A percentile compares a stretch with the other conserved stretches of the same genome.
These are phyloP conservation scores for Labroides dimidiatus DNA, from an alignment of 2,797 vertebrate genomes.

Conservation along the genomic window DNA sequence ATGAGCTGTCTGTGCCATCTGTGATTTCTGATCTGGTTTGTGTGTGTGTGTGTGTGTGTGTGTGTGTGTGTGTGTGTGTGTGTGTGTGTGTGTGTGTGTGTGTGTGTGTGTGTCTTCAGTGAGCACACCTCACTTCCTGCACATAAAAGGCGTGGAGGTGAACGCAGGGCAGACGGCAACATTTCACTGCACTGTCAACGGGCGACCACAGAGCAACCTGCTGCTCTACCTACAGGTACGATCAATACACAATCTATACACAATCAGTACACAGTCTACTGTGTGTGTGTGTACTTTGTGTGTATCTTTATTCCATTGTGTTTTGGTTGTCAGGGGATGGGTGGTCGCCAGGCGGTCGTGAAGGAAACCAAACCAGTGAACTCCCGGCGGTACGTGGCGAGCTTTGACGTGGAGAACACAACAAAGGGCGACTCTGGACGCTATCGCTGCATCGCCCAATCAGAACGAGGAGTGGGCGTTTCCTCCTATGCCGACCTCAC, in stretches of 20 bases:
- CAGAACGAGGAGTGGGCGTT: conserved; percentile 90
- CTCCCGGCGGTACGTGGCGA: conserved; percentile 87
- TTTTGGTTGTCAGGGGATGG: conserved; percentile 69
- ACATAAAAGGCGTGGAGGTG: conserved; percentile 95
- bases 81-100: conserved; percentile 10
- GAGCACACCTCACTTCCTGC: conserved; percentile 93
- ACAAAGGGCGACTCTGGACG: conserved; percentile 91
- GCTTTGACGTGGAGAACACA: conserved; percentile 93
- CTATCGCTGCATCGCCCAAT: conserved; percentile 94
- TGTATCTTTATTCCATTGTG: background rate
- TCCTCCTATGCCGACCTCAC: conserved; percentile 94
- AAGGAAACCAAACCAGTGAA: conserved; percentile 89
- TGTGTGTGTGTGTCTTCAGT: conserved; percentile 74
- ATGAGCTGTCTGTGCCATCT: background rate
- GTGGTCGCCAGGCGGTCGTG: conserved; percentile 88
- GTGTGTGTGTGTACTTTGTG: background rate
- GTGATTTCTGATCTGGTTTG: conserved; percentile 23
- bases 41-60: conserved; percentile 20
- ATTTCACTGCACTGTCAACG: conserved; percentile 93
- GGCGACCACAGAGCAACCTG: conserved; percentile 84
- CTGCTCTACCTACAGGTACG: conserved; percentile 85
- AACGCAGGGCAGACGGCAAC: conserved; percentile 92
- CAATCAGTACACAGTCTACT: too few relatives aligned
- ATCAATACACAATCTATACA: background rate
- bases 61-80: conserved; percentile 20